Evolutionary conservation across 1,140 invertebrate genomes (phyloP).

Genomic region (Battus philenor): DNA sequence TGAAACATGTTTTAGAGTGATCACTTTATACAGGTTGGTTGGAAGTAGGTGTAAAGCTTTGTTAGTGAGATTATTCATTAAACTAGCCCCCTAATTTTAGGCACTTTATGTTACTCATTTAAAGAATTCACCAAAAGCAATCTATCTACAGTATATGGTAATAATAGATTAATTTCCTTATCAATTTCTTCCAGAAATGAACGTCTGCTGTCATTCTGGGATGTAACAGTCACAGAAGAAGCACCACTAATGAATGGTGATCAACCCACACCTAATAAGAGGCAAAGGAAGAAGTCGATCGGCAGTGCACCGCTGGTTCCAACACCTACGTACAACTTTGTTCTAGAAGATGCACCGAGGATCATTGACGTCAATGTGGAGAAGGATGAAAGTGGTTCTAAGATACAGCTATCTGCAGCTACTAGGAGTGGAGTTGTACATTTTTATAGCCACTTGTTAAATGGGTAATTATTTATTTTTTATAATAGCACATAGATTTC

Average conservation of each 20-base stretch:
- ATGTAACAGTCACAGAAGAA: constrained; percentile 49
- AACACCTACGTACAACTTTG: constrained; percentile 76
- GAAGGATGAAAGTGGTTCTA: constrained; percentile 53
- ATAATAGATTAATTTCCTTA: too few species aligned
- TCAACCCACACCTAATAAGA: constrained; percentile 33
- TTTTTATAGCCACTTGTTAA: constrained; percentile 84
- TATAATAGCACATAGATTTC: too few species aligned
- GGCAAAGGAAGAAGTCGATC: constrained; percentile 43
- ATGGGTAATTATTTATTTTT: constrained; percentile 82
- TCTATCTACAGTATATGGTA: too few species aligned
- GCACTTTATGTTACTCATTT: too few species aligned
- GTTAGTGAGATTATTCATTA: too few species aligned
- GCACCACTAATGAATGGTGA: constrained; percentile 38
- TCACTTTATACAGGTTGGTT: too few species aligned
- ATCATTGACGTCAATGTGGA: constrained; percentile 69
- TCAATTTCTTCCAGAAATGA: constrained; percentile 63
- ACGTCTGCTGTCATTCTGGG: constrained; percentile 69
- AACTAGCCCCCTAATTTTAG: too few species aligned
- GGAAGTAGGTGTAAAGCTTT: too few species aligned
- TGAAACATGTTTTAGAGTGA: too few species aligned
- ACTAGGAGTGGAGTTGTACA: constrained; percentile 86
- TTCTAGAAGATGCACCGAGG: constrained; percentile 81
- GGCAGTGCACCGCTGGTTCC: constrained; percentile 22
- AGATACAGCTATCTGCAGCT: constrained; percentile 78
- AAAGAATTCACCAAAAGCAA: too few species aligned